Base-by-base conservation (phyloP, 2,888 invertebrate species). In the Meiosimyza decipiens region DNA sequence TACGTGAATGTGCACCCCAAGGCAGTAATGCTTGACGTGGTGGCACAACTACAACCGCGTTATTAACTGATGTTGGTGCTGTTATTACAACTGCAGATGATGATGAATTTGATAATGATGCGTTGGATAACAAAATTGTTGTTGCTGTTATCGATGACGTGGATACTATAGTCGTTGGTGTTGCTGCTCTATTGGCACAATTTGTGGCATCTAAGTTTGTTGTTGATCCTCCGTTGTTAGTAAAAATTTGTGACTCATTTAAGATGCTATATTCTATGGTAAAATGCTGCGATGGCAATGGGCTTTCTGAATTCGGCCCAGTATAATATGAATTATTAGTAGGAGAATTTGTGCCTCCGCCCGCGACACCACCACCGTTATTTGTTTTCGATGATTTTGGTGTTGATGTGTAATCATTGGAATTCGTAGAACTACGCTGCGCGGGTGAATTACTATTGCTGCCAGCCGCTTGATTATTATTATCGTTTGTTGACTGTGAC, bases 1-100 rank as follows among this genome's bases (percentile, higher is more conserved):
- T 83, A 49, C 87, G 82, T 16, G 86, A 86, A 71, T 86, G 83
- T 13, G 92, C 91, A 62, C 95, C 95, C 96, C 96, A 96, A 47
- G 96, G 96, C 71, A 96, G 84, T 84, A 93, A 89, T 49, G 92
- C 91, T 59, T 91, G 91, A 81, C 89, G 85, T 71, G 84, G 82
- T 12, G 84, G 83, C 76, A 86, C 83, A 49, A 83, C 80, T 47
- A 84, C 80, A 77, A 85, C 76, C 28, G 75, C 71, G 59, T 72
- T 72, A 59, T 75, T 76, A 64, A 73, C 75, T n/a, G 69, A 47
- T 51, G 71, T 68, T 13, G 78, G 60, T 54, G 73, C 68, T 33
- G 67, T 73, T 3, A 71, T 22, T 54, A 54, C 57, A 12, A 71
- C 60, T 12, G 52, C 59, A 6, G 68, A 15, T 12, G 50, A 40